These are phyloP conservation scores for Resseliella maxima DNA, from an alignment of 2,888 invertebrate species.

Conservation along the genomic window DNA sequence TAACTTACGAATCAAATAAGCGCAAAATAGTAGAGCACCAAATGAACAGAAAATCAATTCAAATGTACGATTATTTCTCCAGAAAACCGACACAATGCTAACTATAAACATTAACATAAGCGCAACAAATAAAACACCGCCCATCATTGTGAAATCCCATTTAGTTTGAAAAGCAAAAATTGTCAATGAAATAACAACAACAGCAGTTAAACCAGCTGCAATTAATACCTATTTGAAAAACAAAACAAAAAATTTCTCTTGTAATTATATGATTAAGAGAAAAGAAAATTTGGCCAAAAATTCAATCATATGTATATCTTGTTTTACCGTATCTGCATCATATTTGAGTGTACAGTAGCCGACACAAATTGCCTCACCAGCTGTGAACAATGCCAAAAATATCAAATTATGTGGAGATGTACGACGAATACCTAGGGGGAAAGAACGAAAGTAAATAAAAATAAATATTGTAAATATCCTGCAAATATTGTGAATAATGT, in stretches of 20 bases:
- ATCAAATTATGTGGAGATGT: constrained; percentile 89
- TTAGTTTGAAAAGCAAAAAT: constrained; percentile 90
- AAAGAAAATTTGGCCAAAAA: neutral
- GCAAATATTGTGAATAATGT: no score
- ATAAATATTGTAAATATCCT: no score
- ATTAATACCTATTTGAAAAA: constrained; percentile 68
- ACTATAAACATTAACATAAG: constrained; percentile 81
- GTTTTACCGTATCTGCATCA: constrained; percentile 70
- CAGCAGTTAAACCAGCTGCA: constrained; percentile 91
- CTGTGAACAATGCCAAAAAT: constrained; percentile 84
- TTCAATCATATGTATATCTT: no score
- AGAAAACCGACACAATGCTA: constrained; percentile 80
- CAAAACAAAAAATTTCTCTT: no score
- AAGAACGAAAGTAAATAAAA: no score
- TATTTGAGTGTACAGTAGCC: constrained; percentile 76
- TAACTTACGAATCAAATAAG: constrained; percentile 78
- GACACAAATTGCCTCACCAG: constrained; percentile 84
- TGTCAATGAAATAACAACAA: constrained; percentile 84
- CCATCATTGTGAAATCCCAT: constrained; percentile 81
- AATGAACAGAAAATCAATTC: constrained; percentile 83
- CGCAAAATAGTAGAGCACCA: constrained; percentile 88
- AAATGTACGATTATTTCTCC: constrained; percentile 68
- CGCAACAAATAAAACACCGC: constrained; percentile 81
- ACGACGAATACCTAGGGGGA: constrained; percentile 81
- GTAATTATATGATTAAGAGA: neutral